phyloP scores from a whole-genome alignment of 2,888 invertebrate species.

The Drosophila mimetica region DNA sequence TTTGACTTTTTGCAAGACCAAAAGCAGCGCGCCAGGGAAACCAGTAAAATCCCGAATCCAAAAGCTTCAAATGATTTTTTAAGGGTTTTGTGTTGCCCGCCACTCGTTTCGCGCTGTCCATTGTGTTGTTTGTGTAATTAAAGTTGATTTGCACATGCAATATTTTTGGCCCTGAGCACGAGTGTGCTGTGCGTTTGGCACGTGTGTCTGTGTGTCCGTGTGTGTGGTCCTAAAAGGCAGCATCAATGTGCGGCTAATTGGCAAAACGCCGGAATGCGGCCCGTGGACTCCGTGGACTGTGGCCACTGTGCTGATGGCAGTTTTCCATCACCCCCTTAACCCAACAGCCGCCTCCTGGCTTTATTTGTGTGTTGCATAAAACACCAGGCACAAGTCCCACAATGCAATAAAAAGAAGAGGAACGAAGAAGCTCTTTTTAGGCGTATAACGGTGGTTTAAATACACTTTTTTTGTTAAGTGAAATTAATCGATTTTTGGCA shows the following conservation, averaged over 20 bases:
- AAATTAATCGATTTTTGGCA: no score
- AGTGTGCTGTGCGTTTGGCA: conserved; percentile 9
- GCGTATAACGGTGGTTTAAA: neutral
- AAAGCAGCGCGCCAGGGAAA: conserved; percentile 1
- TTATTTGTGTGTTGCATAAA: conserved; percentile 59
- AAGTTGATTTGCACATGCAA: conserved; percentile 50
- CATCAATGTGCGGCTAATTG: conserved; percentile 68
- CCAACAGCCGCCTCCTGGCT: conserved; percentile 4
- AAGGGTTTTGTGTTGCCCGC: conserved; percentile 15
- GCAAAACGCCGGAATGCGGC: conserved; percentile 47
- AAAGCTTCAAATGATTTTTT: conserved; percentile 39
- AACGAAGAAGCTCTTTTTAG: neutral
- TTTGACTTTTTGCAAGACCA: conserved; percentile 22
- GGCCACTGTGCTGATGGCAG: conserved; percentile 37
- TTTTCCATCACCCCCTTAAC: conserved; percentile 23
- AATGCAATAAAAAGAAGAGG: conserved; percentile 22
- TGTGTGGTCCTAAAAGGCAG: conserved; percentile 42
- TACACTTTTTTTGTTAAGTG: neutral
- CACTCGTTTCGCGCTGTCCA: conserved; percentile 5
- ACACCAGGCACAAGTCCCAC: conserved; percentile 39
- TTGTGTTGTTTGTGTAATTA: conserved; percentile 53
- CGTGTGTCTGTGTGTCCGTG: neutral
- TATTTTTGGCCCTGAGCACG: conserved; percentile 20
- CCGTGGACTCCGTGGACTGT: conserved; percentile 17
- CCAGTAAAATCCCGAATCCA: conserved; percentile 19